Conservation (phyloP, 1,140 invertebrate species). For the Bombyx mandarina region DNA sequence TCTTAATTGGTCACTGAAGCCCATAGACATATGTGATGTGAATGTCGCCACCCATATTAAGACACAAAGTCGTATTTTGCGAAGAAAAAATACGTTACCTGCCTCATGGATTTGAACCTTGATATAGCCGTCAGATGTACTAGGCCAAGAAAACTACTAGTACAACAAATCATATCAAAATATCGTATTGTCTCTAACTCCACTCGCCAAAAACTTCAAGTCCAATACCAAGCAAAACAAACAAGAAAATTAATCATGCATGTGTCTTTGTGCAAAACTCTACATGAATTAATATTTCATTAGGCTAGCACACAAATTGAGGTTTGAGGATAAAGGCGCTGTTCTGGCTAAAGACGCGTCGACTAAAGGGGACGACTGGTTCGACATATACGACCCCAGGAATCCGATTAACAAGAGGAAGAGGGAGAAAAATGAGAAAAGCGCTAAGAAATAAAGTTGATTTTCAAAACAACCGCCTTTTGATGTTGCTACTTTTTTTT, state of each 20-base stretch:
- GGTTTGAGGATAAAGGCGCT: slow-evolving; percentile 82
- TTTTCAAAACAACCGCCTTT: slow-evolving; percentile 11
- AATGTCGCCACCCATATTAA: no score
- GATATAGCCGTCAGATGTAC: no score
- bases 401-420: slow-evolving; percentile 95
- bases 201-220: background rate
- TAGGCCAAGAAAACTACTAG: no score
- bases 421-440: slow-evolving; percentile 71
- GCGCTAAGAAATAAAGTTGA: slow-evolving; percentile 35
- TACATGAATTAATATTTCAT: slow-evolving; percentile 20
- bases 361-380: slow-evolving; percentile 94
- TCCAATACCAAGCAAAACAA: background rate
- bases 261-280: background rate
- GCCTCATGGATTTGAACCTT: no score
- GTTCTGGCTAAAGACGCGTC: slow-evolving; percentile 96
- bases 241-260: background rate
- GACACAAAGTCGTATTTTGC: no score
- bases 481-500: background rate
- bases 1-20: no score
- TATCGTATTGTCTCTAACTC: background rate
- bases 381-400: slow-evolving; percentile 95
- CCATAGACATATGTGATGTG: no score
- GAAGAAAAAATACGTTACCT: no score
- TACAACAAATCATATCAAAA: background rate
- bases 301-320: slow-evolving; percentile 85